Base-by-base conservation (phyloP, 2,888 invertebrate species). In the Tigriopus californicus region DNA sequence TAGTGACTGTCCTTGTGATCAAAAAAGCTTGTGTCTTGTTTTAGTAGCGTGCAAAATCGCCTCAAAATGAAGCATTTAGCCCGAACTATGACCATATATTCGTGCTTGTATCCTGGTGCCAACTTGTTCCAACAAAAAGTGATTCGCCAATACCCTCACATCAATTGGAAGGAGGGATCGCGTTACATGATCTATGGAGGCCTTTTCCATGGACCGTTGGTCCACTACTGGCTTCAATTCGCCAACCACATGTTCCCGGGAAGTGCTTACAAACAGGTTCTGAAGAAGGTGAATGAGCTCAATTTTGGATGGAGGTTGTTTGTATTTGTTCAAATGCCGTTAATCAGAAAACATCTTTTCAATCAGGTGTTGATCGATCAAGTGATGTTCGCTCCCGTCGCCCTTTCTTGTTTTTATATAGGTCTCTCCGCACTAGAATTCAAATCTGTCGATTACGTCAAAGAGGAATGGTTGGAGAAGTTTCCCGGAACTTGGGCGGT, bases 121-220 rank as follows among this genome's bases (percentile, higher is more conserved):
- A 51, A 51, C 10, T 22, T 51, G 20, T 20, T 51, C 20, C 51
- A 51, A 51, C 51, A 51, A 20, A 51, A 51, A 22, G 33, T 33
- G 33, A 33, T 33, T 33, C 33, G 33, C 8, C 33, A 33, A 33
- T 33, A 33, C 8, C 33, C 33, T 33, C 33, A 33, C 33, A 33
- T 33, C 33, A 33, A 33, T 33, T 33, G 33, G 33, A 33, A 33
- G 8, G 33, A 33, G 33, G 33, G 33, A 33, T 33, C 33, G 33
- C 33, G 51, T 5, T 51, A 22, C 12, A n/a, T n/a, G n/a, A 51
- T 51, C 24, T 51, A 51, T 51, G 51, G 51, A 5, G 51, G 51
- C 20, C 51, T 51, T 18, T 22, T 51, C n/a, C 51, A 51, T 51
- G 51, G 22, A 6, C 51, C 51, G 22, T 24, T 51, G n/a, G 51